Percentiles rank a stretch among this genome's conserved stretches.
Evolutionary conservation across 2,797 vertebrate species (phyloP).

Genomic region (Malurus splendens): DNA sequence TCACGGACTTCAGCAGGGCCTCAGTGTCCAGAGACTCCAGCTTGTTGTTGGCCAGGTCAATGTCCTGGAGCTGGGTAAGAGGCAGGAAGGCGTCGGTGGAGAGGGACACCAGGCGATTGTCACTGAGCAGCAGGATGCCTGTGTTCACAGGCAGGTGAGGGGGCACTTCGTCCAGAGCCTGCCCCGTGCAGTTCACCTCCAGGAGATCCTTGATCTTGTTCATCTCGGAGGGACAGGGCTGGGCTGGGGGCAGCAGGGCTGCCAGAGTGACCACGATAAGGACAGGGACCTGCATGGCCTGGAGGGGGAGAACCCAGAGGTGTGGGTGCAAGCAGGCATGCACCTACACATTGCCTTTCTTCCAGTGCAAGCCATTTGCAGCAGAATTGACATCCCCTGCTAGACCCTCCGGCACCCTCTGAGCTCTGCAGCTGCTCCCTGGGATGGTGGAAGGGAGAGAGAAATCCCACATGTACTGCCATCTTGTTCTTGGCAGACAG

Average conservation of each 20-base stretch:
- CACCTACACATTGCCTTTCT: neutral
- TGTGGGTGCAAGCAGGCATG: neutral
- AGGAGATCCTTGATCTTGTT: slow-evolving; percentile 38
- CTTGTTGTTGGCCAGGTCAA: slow-evolving; percentile 87
- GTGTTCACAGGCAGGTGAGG: slow-evolving; percentile 83
- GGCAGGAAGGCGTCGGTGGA: slow-evolving; percentile 76
- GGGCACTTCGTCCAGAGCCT: slow-evolving; percentile 81
- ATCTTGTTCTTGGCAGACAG: neutral
- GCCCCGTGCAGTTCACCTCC: slow-evolving; percentile 84
- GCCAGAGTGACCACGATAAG: neutral
- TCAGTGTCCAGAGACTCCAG: slow-evolving; percentile 73
- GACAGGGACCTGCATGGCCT: neutral
- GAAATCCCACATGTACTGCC: neutral
- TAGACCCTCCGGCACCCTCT: neutral
- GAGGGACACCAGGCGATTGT: slow-evolving; percentile 78
- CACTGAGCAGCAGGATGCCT: slow-evolving; percentile 81
- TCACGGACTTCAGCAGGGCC: slow-evolving; percentile 70
- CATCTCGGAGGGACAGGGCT: slow-evolving; percentile 1
- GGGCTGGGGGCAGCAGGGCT: neutral
- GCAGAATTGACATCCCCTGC: neutral
- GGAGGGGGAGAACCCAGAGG: neutral
- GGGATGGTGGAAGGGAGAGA: neutral
- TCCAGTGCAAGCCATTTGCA: accelerated
- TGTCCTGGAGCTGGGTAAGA: slow-evolving; percentile 78
- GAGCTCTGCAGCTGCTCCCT: neutral